phyloP scores from a whole-genome alignment of 2,888 invertebrate genomes.

The Amphipyra berbera region DNA sequence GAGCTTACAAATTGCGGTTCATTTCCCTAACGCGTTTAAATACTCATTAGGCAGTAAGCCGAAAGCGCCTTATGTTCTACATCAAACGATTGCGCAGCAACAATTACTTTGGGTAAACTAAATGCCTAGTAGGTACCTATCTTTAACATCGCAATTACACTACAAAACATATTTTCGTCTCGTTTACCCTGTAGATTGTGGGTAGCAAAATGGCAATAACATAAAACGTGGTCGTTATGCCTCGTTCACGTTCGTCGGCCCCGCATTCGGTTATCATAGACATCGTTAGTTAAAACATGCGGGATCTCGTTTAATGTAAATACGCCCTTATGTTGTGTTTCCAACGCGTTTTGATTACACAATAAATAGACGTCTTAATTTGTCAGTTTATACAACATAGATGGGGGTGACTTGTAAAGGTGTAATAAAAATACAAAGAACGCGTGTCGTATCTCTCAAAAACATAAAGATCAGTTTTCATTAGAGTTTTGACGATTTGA shows the following conservation, averaged over 20 bases:
- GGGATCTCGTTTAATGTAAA: conserved; percentile 49
- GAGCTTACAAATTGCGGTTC: conserved; percentile 7
- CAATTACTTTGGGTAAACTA: conserved; percentile 13
- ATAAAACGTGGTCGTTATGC: conserved; percentile 42
- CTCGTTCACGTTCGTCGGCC: conserved; percentile 34
- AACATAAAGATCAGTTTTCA: too few relatives aligned
- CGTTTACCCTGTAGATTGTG: conserved; percentile 33
- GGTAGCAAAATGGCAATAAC: conserved; percentile 35
- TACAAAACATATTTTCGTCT: conserved; percentile 30
- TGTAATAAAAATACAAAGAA: conserved; percentile 1
- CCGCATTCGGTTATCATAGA: conserved; percentile 50
- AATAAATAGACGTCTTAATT: conserved; percentile 32
- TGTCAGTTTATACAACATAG: conserved; percentile 21
- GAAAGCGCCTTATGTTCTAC: neutral
- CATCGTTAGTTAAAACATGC: conserved; percentile 49
- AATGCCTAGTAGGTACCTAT: conserved; percentile 7
- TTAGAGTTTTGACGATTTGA: too few relatives aligned
- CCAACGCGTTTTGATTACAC: conserved; percentile 22
- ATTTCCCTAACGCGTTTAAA: conserved; percentile 28
- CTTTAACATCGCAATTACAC: conserved; percentile 32
- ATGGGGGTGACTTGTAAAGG: conserved; percentile 13
- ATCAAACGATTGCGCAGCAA: neutral
- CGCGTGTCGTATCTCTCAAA: too few relatives aligned
- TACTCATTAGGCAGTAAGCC: conserved; percentile 13
- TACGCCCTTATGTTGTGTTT: conserved; percentile 33